Percentiles rank a stretch among this genome's conserved stretches.
These are phyloP conservation scores for Scaptomyza montana DNA, from an alignment of 1,140 invertebrate genomes.

Conservation along the genomic window DNA sequence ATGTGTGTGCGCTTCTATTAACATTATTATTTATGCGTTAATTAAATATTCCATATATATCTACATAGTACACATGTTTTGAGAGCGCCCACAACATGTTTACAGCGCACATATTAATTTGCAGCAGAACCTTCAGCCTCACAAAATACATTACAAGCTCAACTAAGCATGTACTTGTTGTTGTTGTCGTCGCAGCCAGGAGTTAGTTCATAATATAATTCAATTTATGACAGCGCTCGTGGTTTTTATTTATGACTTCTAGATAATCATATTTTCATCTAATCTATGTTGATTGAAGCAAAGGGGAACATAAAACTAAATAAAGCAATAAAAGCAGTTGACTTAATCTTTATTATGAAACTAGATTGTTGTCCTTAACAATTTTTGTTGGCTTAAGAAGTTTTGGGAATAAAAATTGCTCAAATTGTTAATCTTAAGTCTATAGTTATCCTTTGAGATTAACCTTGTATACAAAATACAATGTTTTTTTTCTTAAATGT, in stretches of 20 bases:
- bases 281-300: not conserved
- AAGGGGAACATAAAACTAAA: too few relatives aligned
- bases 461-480: too few relatives aligned
- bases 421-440: too few relatives aligned
- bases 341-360: too few relatives aligned
- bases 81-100: constrained; percentile 45
- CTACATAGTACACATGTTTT: constrained; percentile 37
- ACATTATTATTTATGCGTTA: constrained; percentile 66
- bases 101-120: constrained; percentile 29
- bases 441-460: too few relatives aligned
- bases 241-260: constrained; percentile 16
- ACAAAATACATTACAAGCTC: constrained; percentile 29
- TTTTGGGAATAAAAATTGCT: too few relatives aligned
- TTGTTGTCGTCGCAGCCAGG: not conserved
- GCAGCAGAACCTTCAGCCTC: constrained; percentile 9
- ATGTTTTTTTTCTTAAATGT: too few relatives aligned
- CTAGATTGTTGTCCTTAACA: too few relatives aligned
- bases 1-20: constrained; percentile 30
- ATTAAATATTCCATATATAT: constrained; percentile 62
- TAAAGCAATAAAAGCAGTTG: too few relatives aligned
- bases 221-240: constrained; percentile 27
- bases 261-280: constrained; percentile 21
- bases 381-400: too few relatives aligned
- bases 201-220: constrained; percentile 43
- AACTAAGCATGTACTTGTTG: not conserved